A percentile compares a stretch with the other conserved stretches of the same genome.
These are phyloP conservation scores for Ametastegia equiseti DNA, from an alignment of 2,888 invertebrate genomes.

Conservation along the genomic window DNA sequence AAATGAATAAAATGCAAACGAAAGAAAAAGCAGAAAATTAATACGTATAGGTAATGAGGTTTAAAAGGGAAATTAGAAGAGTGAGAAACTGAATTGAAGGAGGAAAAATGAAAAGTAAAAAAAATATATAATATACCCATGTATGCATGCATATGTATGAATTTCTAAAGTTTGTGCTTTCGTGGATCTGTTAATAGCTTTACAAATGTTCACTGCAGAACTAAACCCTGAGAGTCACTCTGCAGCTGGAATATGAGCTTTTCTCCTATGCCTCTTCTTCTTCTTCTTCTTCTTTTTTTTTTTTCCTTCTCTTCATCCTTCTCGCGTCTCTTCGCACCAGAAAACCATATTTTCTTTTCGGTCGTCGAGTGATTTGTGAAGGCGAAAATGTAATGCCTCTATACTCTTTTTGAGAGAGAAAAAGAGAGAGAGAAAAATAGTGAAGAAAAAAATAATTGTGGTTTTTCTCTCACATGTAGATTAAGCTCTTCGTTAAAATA, in stretches of 20 bases:
- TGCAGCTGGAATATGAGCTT: neutral
- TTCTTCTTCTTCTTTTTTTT: neutral
- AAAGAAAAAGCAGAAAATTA: neutral
- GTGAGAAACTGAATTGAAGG: too few relatives aligned
- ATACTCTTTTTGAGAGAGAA: too few relatives aligned
- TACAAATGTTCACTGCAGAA: constrained; percentile 18
- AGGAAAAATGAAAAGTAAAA: too few relatives aligned
- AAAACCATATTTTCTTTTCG: constrained; percentile 62
- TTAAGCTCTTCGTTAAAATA: too few relatives aligned
- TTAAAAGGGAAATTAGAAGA: too few relatives aligned
- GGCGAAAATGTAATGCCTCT: constrained; percentile 61
- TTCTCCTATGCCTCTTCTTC: neutral
- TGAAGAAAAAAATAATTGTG: too few relatives aligned
- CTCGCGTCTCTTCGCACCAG: neutral
- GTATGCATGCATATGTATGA: too few relatives aligned
- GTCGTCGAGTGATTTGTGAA: constrained; percentile 65
- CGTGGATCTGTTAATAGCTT: constrained; percentile 30
- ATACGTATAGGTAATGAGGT: too few relatives aligned
- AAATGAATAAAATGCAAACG: neutral
- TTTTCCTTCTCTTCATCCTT: neutral
- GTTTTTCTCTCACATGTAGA: too few relatives aligned
- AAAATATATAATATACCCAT: too few relatives aligned
- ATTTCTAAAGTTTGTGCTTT: neutral
- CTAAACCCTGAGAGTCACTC: neutral
- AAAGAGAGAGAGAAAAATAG: constrained; percentile 21